phyloP scores from a whole-genome alignment of 2,113 vertebrate genomes.

The Miniopterus natalensis region DNA sequence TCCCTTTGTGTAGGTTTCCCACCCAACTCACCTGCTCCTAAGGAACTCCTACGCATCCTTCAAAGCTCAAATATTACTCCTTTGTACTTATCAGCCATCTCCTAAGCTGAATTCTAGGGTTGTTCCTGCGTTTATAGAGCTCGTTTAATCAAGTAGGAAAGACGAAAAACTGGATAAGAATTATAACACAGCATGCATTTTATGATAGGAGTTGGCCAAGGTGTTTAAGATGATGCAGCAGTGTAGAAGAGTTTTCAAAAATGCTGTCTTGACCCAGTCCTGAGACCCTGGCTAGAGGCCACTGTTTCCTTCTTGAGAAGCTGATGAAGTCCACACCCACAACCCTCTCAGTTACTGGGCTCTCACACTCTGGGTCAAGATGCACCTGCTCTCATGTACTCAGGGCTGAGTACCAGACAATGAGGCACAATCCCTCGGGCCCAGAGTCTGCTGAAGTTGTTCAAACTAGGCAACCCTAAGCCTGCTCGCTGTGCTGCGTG shows the following conservation, averaged over 20 bases:
- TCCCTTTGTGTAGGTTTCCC: background rate
- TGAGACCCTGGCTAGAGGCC: background rate
- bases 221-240: background rate
- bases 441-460: too few relatives aligned
- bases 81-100: background rate
- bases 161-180: background rate
- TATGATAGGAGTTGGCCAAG: background rate
- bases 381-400: accelerated
- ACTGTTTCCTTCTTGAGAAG: background rate
- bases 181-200: background rate
- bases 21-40: background rate
- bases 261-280: background rate
- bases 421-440: accelerated
- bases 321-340: background rate
- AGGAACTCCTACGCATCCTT: background rate
- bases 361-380: accelerated
- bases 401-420: background rate
- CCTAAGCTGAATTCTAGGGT: background rate
- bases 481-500: background rate
- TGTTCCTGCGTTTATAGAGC: background rate
- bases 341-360: accelerated
- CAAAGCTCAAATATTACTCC: background rate
- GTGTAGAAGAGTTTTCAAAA: background rate
- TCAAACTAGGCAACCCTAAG: too few relatives aligned
- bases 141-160: background rate